phyloP scores from a whole-genome alignment of 2,797 vertebrate genomes.

The Galaxias olidus region DNA sequence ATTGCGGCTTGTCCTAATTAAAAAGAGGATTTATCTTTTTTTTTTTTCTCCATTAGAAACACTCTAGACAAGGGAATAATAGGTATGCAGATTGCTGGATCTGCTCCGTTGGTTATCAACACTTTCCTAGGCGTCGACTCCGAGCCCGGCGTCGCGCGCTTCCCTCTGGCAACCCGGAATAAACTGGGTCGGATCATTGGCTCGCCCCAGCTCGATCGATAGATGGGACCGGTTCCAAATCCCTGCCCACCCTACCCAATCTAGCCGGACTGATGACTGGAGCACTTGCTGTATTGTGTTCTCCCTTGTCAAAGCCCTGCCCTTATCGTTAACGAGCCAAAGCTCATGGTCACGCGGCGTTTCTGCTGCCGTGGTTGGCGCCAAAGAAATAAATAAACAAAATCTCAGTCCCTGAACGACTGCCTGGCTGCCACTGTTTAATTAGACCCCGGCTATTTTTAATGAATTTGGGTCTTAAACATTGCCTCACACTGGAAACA shows the following conservation, averaged over 20 bases:
- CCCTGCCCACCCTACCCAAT: constrained; percentile 47
- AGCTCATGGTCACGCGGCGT: constrained; percentile 34
- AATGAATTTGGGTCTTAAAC: constrained; percentile 79
- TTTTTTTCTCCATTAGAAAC: constrained; percentile 50
- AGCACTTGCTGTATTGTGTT: constrained; percentile 56
- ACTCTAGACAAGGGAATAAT: constrained; percentile 55
- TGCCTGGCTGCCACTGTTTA: constrained; percentile 60
- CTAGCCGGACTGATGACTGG: constrained; percentile 59
- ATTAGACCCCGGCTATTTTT: constrained; percentile 74
- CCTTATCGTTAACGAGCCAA: constrained; percentile 47
- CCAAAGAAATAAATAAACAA: constrained; percentile 20
- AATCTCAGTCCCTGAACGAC: constrained; percentile 59
- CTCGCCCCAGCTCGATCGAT: constrained; percentile 55
- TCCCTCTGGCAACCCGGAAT: constrained; percentile 53
- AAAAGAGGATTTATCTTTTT: constrained; percentile 64
- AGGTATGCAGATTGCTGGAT: constrained; percentile 52
- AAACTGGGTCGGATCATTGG: constrained; percentile 71
- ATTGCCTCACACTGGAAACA: constrained; percentile 80
- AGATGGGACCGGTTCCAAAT: constrained; percentile 61
- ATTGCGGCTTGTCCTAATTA: constrained; percentile 70
- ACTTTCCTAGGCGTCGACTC: constrained; percentile 49
- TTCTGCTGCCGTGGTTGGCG: constrained; percentile 48
- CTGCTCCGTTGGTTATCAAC: constrained; percentile 67
- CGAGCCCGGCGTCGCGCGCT: constrained; percentile 20
- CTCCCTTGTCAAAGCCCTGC: constrained; percentile 32